A percentile compares a stretch with the other conserved stretches of the same genome.
Conservation (phyloP, 2,113 vertebrate genomes). For the Poicephalus gulielmi region DNA sequence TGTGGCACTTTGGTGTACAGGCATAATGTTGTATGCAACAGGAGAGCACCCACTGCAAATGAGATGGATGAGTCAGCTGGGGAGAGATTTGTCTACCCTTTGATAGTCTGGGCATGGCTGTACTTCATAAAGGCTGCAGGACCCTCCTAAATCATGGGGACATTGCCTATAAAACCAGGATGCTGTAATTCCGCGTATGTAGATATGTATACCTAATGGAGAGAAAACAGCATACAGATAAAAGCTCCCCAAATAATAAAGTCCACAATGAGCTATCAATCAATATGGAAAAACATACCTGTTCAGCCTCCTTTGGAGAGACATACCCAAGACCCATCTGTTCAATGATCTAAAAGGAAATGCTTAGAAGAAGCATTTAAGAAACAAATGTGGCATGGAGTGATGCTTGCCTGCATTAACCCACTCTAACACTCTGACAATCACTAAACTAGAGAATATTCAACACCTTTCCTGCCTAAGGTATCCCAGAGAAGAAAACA, state of each 20-base stretch:
- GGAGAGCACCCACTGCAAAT: not conserved
- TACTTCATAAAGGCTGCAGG: not conserved
- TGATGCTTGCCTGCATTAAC: not conserved
- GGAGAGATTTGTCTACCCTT: not conserved
- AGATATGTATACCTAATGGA: not conserved
- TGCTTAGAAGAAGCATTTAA: not conserved
- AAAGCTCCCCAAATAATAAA: not conserved
- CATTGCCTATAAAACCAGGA: not conserved
- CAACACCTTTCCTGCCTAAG: not conserved
- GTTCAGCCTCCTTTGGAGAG: not conserved
- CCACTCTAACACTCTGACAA: not conserved
- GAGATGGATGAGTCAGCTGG: not conserved
- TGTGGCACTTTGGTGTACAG: not conserved
- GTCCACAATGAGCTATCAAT: not conserved
- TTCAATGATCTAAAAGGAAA: constrained; percentile 3
- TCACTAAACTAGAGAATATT: not conserved
- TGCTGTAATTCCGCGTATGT: not conserved
- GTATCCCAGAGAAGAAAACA: not conserved
- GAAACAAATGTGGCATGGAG: not conserved
- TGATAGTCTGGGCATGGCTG: not conserved
- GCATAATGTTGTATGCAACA: not conserved
- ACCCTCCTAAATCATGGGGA: not conserved
- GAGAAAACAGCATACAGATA: not conserved
- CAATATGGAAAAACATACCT: not conserved
- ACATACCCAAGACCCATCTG: not conserved